Percentiles rank a stretch among this genome's conserved stretches.
Evolutionary conservation across 2,888 invertebrate genomes (phyloP).

Genomic region (Odontothrips loti): DNA sequence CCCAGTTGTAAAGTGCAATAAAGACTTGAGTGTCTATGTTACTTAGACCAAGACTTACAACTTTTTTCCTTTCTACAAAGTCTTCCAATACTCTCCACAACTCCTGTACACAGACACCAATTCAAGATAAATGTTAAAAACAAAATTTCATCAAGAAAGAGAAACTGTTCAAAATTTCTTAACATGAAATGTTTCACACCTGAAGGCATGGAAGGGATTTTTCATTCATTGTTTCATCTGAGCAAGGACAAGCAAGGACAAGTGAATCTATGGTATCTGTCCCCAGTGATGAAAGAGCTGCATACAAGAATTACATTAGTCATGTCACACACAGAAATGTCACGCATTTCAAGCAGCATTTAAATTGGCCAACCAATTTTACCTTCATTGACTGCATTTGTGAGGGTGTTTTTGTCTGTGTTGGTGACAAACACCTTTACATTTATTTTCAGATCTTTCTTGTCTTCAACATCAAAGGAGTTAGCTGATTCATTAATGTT

Average conservation of each 20-base stretch:
- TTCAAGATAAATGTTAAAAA: constrained; percentile 38
- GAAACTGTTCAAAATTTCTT: background rate
- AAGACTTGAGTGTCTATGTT: constrained; percentile 83
- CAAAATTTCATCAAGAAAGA: background rate
- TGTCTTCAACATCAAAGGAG: constrained; percentile 55
- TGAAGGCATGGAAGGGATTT: constrained; percentile 10
- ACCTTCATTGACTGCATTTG: constrained; percentile 72
- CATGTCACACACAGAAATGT: constrained; percentile 9
- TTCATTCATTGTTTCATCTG: background rate
- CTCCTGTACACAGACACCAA: constrained; percentile 59
- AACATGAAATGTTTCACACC: background rate
- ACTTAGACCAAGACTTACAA: constrained; percentile 76
- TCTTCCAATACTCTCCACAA: constrained; percentile 76
- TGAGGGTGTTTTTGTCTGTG: constrained; percentile 59
- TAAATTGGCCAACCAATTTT: constrained; percentile 36
- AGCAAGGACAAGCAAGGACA: constrained; percentile 62
- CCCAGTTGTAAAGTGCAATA: constrained; percentile 68
- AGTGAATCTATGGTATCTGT: constrained; percentile 75
- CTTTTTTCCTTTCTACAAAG: constrained; percentile 60
- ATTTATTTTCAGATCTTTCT: constrained; percentile 75
- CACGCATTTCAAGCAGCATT: constrained; percentile 24
- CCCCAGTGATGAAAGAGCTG: constrained; percentile 67
- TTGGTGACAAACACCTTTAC: constrained; percentile 81
- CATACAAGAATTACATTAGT: constrained; percentile 43
- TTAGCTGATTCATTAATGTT: constrained; percentile 39